Evolutionary conservation across 1,140 invertebrate species (phyloP), one percentile per base, ranked within the genome.

Genomic region (Drosophila auraria): DNA sequence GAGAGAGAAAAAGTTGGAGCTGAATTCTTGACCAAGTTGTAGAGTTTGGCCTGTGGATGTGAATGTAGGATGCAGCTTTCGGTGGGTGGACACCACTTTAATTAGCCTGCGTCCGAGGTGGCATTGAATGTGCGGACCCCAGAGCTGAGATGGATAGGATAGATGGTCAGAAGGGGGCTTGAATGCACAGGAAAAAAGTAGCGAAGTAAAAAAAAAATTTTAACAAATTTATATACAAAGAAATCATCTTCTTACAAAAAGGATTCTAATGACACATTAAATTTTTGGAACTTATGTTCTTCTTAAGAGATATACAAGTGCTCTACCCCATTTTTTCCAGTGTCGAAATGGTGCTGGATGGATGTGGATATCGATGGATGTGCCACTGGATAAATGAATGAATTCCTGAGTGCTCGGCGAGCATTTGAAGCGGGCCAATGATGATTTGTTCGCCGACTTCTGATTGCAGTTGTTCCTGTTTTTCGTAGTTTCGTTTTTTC

Each of bases 1-100:
- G 44, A 51, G 50, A 25, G 38, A n/a, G 30, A 36, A 33, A 59
- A 25, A 30, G 42, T 15, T 73, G 53, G 25, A 25, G 25, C 14
- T 42, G 51, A 36, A 63, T 40, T 56, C 54, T 56, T 56, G 54
- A 23, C 53, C 53, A 56, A 56, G 53, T 44, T 17, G 15, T n/a
- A 7, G 40, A 42, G 40, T 20, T 45, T 45, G 3, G n/a, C 7
- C 40, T 53, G 51, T 20, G n/a, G 17, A 54, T n/a, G 51, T 20
- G 11, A 11, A 36, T 11, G 5, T n/a, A 38, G 8, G 15, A 27
- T 17, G 58, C 49, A 40, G 61, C 49, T 71, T 80, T 80, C 38
- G 80, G 83, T 89, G 86, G 84, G 84, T 90, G 84, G 86, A 90
- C 82, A 84, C 86, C 81, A 90, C 82, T 90, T 89, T 89, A 89